Evolutionary conservation across 2,888 invertebrate species (phyloP).

Genomic region (Heliconius erato): DNA sequence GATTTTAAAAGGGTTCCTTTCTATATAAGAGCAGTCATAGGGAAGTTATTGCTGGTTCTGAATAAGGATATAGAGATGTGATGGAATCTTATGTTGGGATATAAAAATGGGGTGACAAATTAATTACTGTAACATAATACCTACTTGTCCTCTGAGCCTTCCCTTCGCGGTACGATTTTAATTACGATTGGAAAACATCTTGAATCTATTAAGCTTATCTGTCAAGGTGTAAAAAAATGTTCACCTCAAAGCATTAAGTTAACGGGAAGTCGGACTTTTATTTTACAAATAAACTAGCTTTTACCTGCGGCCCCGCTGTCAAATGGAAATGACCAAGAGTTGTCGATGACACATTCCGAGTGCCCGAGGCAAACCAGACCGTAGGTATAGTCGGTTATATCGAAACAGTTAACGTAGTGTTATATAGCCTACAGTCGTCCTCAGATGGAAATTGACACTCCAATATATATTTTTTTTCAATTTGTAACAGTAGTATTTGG

Average conservation of each 20-base stretch:
- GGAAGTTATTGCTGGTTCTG: conserved; percentile 45
- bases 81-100: conserved; percentile 36
- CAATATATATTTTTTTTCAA: background rate
- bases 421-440: background rate
- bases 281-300: background rate
- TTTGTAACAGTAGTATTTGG: too few species aligned
- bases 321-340: background rate
- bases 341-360: background rate
- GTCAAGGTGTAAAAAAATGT: conserved; percentile 10
- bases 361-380: background rate
- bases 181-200: conserved; percentile 26
- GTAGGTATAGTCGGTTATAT: background rate
- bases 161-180: background rate
- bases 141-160: background rate
- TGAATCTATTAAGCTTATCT: conserved; percentile 25
- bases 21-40: conserved; percentile 44
- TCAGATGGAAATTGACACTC: background rate
- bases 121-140: conserved; percentile 19
- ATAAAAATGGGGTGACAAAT: conserved; percentile 38
- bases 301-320: background rate
- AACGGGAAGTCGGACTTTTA: background rate
- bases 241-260: background rate
- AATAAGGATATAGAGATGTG: conserved; percentile 38
- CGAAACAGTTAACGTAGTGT: background rate
- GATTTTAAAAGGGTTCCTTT: conserved; percentile 47